Evolutionary conservation across 1,140 invertebrate genomes (phyloP).

Genomic region (Trichonephila inaurata): DNA sequence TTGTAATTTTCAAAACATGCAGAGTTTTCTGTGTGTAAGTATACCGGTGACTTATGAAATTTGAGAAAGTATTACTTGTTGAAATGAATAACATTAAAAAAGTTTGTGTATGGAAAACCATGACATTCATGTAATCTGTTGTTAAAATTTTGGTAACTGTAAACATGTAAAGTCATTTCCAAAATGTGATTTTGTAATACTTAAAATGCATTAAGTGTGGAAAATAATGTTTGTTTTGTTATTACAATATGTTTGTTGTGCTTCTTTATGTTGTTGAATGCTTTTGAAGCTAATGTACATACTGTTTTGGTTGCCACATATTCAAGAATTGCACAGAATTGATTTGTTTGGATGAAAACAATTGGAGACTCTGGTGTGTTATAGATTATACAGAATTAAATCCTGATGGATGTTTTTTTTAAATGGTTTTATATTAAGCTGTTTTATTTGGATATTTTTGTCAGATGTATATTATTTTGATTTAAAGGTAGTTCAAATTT

Average conservation of each 20-base stretch:
- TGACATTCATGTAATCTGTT: not conserved
- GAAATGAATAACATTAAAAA: not conserved
- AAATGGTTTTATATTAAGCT: no score
- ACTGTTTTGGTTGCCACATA: not conserved
- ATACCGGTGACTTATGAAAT: conserved; percentile 4
- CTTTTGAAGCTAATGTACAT: not conserved
- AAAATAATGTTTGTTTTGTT: not conserved
- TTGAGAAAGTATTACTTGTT: conserved; percentile 19
- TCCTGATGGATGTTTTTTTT: no score
- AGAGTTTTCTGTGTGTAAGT: not conserved
- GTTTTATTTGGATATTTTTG: no score
- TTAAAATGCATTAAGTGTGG: not conserved
- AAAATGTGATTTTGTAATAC: not conserved
- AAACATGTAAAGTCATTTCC: not conserved
- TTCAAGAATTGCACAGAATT: not conserved
- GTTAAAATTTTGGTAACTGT: not conserved
- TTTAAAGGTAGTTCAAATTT: no score
- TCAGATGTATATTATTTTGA: no score
- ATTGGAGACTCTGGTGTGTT: not conserved
- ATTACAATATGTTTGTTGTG: not conserved
- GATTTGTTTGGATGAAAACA: not conserved
- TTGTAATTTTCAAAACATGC: not conserved
- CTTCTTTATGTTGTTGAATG: not conserved
- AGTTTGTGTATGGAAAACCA: not conserved
- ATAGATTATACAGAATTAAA: no score